These are phyloP conservation scores for Drosophila jambulina DNA, from an alignment of 1,140 invertebrate species.

Conservation along the genomic window DNA sequence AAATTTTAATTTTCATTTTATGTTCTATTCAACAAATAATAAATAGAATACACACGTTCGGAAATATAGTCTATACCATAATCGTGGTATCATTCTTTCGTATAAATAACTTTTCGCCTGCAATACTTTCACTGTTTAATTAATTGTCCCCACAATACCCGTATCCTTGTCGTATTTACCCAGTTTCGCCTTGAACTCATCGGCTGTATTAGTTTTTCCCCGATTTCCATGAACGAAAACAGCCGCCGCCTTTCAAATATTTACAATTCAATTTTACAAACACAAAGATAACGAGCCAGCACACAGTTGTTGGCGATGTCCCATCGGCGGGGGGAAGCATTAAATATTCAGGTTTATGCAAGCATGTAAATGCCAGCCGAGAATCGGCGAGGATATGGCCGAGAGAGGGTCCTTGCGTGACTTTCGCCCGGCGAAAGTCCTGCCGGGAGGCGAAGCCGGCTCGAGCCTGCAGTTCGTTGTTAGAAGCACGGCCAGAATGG, in stretches of 20 bases:
- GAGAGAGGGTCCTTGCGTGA: slow-evolving; percentile 50
- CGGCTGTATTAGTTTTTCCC: slow-evolving; percentile 8
- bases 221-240: slow-evolving; percentile 3
- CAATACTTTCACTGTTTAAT: slow-evolving; percentile 9
- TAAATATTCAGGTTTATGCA: slow-evolving; percentile 79
- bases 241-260: slow-evolving; percentile 62
- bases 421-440: slow-evolving; percentile 51
- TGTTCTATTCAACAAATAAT: not conserved
- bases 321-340: slow-evolving; percentile 21
- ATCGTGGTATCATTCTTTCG: not conserved
- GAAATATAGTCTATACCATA: not conserved
- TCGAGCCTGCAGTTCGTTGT: slow-evolving; percentile 20
- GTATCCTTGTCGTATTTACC: slow-evolving; percentile 4
- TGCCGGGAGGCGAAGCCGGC: slow-evolving; percentile 15
- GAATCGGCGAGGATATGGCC: slow-evolving; percentile 21
- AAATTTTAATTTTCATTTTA: not conserved
- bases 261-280: slow-evolving; percentile 76
- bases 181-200: slow-evolving; percentile 23
- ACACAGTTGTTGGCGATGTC: slow-evolving; percentile 41
- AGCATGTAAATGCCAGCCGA: slow-evolving; percentile 73
- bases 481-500: slow-evolving; percentile 68
- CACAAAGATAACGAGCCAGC: slow-evolving; percentile 70
- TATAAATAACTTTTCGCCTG: not conserved
- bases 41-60: not conserved
- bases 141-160: slow-evolving; percentile 5